These are phyloP conservation scores for Tipula vernalis DNA, from an alignment of 2,888 invertebrate species.

Conservation along the genomic window DNA sequence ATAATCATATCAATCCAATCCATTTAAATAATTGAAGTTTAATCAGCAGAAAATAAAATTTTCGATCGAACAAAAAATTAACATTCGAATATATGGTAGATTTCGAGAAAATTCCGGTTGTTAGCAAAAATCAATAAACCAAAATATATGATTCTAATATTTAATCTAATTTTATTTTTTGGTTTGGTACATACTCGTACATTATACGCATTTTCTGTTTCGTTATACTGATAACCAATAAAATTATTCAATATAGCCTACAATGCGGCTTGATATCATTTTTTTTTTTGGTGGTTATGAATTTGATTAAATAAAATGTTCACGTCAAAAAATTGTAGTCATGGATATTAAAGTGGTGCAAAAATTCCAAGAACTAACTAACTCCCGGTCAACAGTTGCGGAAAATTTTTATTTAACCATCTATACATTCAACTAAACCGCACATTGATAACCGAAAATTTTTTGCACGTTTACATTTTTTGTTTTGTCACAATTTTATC, in stretches of 20 bases:
- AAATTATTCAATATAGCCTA: not conserved
- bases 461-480: not conserved
- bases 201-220: not conserved
- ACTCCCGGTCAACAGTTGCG: not conserved
- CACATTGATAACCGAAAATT: not conserved
- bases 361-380: not conserved
- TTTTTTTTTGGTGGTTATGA: not conserved
- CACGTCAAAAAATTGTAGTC: not conserved
- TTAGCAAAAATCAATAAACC: not conserved
- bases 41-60: not conserved
- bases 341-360: not conserved
- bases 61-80: not conserved
- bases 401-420: not conserved
- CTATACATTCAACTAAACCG: not conserved
- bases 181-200: not conserved
- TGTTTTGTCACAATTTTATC: not conserved
- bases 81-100: not conserved
- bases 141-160: not conserved
- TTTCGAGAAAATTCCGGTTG: not conserved
- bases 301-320: not conserved
- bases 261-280: not conserved
- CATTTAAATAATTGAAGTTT: conserved; percentile 4
- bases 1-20: not conserved
- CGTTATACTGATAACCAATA: not conserved
- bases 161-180: not conserved